A percentile compares a stretch with the other conserved stretches of the same genome.
Conservation (phyloP, 2,888 invertebrate species). For the Sympetrum striolatum region DNA sequence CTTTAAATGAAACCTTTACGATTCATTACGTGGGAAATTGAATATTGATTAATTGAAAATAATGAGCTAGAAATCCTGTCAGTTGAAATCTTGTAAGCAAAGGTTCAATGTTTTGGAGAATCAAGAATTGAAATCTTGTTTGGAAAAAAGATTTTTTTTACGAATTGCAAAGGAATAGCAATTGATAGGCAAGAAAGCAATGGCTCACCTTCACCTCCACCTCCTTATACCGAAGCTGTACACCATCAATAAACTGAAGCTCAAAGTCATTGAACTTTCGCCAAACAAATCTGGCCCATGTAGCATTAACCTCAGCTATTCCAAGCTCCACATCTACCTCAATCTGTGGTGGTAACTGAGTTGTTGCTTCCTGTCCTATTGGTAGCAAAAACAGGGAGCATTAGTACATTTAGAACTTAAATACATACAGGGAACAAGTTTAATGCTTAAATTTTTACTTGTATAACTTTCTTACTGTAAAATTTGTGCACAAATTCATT, state of each 20-base stretch:
- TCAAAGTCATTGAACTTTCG: conserved; percentile 81
- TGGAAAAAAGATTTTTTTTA: background rate
- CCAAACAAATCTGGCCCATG: conserved; percentile 81
- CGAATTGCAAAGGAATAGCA: background rate
- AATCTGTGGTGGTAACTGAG: conserved; percentile 68
- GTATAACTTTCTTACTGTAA: too few species aligned
- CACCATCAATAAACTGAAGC: conserved; percentile 83
- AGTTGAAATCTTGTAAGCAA: too few species aligned
- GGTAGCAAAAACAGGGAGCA: conserved; percentile 12
- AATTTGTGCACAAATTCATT: too few species aligned
- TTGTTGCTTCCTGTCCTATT: conserved; percentile 56
- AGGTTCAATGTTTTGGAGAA: too few species aligned
- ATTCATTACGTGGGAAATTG: too few species aligned
- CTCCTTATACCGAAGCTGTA: conserved; percentile 85
- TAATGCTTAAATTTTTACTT: too few species aligned
- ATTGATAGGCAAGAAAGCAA: background rate
- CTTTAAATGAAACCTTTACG: too few species aligned
- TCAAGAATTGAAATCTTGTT: too few species aligned
- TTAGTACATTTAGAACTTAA: conserved; percentile 52
- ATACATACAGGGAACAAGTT: too few species aligned
- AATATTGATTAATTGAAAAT: too few species aligned
- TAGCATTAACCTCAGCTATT: conserved; percentile 78
- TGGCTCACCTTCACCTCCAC: conserved; percentile 70
- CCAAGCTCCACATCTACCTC: conserved; percentile 76
- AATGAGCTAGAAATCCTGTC: too few species aligned